A percentile compares a stretch with the other conserved stretches of the same genome.
Evolutionary conservation across 2,888 invertebrate genomes (phyloP).

Genomic region (Folsomia manolachei): DNA sequence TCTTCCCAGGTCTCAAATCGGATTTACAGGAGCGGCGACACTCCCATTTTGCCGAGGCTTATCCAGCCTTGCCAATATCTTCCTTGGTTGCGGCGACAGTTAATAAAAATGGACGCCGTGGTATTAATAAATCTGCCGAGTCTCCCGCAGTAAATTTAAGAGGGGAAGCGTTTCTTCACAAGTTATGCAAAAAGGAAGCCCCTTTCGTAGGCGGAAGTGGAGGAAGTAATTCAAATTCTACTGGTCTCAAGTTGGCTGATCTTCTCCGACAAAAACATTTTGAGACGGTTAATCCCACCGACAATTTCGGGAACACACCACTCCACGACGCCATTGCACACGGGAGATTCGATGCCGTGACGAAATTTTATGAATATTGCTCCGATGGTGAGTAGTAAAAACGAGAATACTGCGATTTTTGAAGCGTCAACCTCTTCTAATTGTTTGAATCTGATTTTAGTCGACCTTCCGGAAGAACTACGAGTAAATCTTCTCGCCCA

Average conservation of each 20-base stretch:
- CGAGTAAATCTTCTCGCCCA: slow-evolving; percentile 6
- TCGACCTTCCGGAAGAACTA: not conserved
- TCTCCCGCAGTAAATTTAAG: not conserved
- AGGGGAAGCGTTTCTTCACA: slow-evolving; percentile 8
- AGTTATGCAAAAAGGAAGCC: not conserved
- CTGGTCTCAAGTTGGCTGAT: not conserved
- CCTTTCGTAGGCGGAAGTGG: too few species aligned
- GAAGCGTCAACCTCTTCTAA: not conserved
- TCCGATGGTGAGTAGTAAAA: not conserved
- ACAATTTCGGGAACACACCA: slow-evolving; percentile 15
- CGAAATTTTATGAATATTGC: slow-evolving; percentile 10
- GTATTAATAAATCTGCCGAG: too few species aligned
- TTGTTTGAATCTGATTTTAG: not conserved
- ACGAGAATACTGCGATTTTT: too few species aligned
- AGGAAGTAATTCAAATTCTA: too few species aligned
- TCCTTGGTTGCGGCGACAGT: too few species aligned
- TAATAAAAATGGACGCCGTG: not conserved
- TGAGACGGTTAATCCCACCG: not conserved
- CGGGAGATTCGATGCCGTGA: slow-evolving; percentile 9
- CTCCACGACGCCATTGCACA: slow-evolving; percentile 15
- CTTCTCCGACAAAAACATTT: not conserved
- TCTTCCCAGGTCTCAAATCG: too few species aligned
- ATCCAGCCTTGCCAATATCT: not conserved
- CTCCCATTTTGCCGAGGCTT: too few species aligned
- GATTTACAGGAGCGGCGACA: not conserved